Conservation (phyloP, 2,797 vertebrate genomes). For the Acrocephalus scirpaceus region DNA sequence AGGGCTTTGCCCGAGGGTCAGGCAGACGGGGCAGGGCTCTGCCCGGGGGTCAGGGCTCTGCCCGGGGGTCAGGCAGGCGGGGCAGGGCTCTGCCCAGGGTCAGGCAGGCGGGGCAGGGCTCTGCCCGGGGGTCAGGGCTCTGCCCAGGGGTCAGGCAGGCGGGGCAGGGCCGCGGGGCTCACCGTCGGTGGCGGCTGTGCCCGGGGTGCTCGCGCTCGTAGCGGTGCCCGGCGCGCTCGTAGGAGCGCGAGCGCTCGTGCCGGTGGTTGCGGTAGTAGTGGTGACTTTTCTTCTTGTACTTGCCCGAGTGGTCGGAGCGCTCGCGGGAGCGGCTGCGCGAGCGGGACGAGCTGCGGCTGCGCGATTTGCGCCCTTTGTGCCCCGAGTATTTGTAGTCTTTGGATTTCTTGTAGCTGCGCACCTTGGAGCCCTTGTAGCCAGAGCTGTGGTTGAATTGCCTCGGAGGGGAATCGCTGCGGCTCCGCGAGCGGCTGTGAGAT, state of each 20-base stretch:
- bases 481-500: conserved; percentile 80
- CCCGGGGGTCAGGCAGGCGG: no score
- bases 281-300: conserved; percentile 82
- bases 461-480: conserved; percentile 81
- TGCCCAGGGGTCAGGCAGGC: no score
- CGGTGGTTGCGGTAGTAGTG: conserved; percentile 75
- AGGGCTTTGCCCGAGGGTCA: no score
- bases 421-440: conserved; percentile 72
- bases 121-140: no score
- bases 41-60: no score
- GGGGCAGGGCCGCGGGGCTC: background rate
- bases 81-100: no score
- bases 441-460: conserved; percentile 70
- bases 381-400: conserved; percentile 74
- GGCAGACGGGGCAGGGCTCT: no score
- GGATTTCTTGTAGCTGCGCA: conserved; percentile 70
- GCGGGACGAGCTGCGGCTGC: conserved; percentile 73
- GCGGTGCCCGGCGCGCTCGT: conserved; percentile 73
- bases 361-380: conserved; percentile 53
- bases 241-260: conserved; percentile 75
- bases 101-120: no score
- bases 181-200: conserved; percentile 79
- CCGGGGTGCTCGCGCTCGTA: conserved; percentile 77
- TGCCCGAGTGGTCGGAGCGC: conserved; percentile 72
- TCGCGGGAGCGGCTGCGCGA: conserved; percentile 79